A percentile compares a stretch with the other conserved stretches of the same genome.
Evolutionary conservation across 1,140 invertebrate genomes (phyloP).

Genomic region (Drosophila mauritiana): DNA sequence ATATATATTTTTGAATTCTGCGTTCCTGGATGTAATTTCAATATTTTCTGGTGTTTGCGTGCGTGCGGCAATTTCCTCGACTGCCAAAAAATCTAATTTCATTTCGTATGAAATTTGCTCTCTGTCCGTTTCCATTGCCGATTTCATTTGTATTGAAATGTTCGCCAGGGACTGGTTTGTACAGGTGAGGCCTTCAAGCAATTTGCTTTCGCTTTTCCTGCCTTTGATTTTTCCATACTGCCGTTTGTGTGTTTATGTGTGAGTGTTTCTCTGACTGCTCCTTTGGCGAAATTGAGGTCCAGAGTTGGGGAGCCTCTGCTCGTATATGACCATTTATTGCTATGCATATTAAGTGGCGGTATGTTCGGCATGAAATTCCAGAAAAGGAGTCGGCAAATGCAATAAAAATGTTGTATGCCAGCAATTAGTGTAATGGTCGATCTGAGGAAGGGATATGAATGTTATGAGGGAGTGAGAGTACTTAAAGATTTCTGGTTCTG

Average conservation of each 20-base stretch:
- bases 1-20: slow-evolving; percentile 44
- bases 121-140: slow-evolving; percentile 16
- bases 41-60: slow-evolving; percentile 60
- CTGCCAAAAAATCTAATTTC: slow-evolving; percentile 75
- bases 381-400: slow-evolving; percentile 36
- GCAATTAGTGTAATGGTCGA: slow-evolving; percentile 70
- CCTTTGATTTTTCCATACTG: slow-evolving; percentile 53
- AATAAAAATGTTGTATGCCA: slow-evolving; percentile 58
- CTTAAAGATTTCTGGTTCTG: background rate
- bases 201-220: slow-evolving; percentile 74
- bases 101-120: slow-evolving; percentile 71
- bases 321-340: slow-evolving; percentile 57
- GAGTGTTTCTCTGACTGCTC: slow-evolving; percentile 21
- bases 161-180: slow-evolving; percentile 20
- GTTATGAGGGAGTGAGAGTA: background rate
- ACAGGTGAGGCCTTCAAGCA: slow-evolving; percentile 53
- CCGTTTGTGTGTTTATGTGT: slow-evolving; percentile 17
- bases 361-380: slow-evolving; percentile 48
- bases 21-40: slow-evolving; percentile 45
- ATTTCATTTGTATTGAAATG: slow-evolving; percentile 45
- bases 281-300: slow-evolving; percentile 22
- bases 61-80: slow-evolving; percentile 72
- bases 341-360: slow-evolving; percentile 60
- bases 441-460: slow-evolving; percentile 22
- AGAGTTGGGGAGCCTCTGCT: slow-evolving; percentile 5